Evolutionary conservation across 30 jellyfish, hydroid and myxozoan species (phyloP).

Genomic region (Morbakka virulenta): DNA sequence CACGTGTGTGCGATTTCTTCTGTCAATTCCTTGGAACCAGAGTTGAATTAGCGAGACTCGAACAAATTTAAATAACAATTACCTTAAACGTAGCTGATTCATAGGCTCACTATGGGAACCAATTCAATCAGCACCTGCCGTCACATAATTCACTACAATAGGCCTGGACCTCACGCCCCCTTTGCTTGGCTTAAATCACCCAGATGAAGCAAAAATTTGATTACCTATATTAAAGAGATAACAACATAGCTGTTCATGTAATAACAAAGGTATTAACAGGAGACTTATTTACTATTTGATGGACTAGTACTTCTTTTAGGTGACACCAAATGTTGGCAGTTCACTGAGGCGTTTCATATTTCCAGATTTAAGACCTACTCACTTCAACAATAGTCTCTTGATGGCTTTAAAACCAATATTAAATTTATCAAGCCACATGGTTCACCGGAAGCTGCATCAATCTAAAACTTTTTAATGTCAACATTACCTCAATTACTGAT

Average conservation of each 20-base stretch:
- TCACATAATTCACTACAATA: slow-evolving; percentile 49
- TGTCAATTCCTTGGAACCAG: slow-evolving; percentile 66
- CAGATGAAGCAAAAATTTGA: background rate
- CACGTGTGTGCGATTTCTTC: slow-evolving; percentile 83
- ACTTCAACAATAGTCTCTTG: background rate
- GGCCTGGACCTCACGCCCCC: slow-evolving; percentile 75
- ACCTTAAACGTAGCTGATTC: slow-evolving; percentile 44
- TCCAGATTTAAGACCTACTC: background rate
- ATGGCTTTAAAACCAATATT: background rate
- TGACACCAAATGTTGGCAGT: background rate
- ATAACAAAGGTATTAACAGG: too few species aligned
- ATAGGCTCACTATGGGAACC: slow-evolving; percentile 71
- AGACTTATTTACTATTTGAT: too few species aligned
- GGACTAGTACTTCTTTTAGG: too few species aligned
- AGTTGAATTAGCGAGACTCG: slow-evolving; percentile 68
- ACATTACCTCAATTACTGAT: too few species aligned
- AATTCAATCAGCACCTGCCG: slow-evolving; percentile 86
- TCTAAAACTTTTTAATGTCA: too few species aligned
- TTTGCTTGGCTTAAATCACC: slow-evolving; percentile 3
- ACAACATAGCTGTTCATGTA: too few species aligned
- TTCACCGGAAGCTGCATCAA: background rate
- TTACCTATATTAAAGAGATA: too few species aligned
- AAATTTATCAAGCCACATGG: background rate
- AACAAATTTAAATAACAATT: slow-evolving; percentile 67
- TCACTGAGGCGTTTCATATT: background rate